Evolutionary conservation across 2,888 invertebrate species (phyloP), one percentile per base, ranked within the genome.

Genomic region (Blastobasis adustella): DNA sequence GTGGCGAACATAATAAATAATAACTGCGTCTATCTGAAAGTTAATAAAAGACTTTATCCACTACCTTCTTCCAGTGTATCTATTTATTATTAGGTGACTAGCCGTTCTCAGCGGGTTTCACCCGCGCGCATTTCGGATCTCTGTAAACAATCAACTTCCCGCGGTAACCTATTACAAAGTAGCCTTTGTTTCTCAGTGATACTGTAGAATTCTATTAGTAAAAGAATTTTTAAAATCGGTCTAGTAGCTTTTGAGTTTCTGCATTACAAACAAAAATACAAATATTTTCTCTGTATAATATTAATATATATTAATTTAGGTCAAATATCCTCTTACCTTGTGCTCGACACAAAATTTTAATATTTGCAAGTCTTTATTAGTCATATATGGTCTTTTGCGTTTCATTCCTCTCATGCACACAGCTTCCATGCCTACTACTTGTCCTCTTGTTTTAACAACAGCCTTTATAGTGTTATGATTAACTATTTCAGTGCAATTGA

Each of bases 21-120:
- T 58, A 42, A 79, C 52, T 58, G 76, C 66, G 40, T 77, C 74
- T 6, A 76, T 59, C 79, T 79, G 50, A 47, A 70, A 65, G 46
- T n/a, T 46, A 39, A 51, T 49, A 10, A 23, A 23, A 23, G 3
- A 3, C 23, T 23, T 23, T 2, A 23, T 23, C 23, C 23, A 23
- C 23, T 23, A 23, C 23, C 23, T 23, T 23, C 23, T 23, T 23
- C 23, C 23, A 23, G 23, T 23, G 23, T 23, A 23, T 23, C 23
- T 1, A 23, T 23, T 23, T 23, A 23, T 23, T 23, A 23, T 23
- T 23, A 23, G 23, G 23, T 23, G 23, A 23, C 23, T 23, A 23
- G 23, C 23, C 23, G 23, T 23, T 23, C 23, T 23, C 23, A 23
- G 23, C 23, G 23, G 23, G 23, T 23, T 23, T 23, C 23, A 23